A percentile compares a stretch with the other conserved stretches of the same genome.
These are phyloP conservation scores for Cynocephalus volans DNA, from an alignment of 2,113 vertebrate genomes.

Conservation along the genomic window DNA sequence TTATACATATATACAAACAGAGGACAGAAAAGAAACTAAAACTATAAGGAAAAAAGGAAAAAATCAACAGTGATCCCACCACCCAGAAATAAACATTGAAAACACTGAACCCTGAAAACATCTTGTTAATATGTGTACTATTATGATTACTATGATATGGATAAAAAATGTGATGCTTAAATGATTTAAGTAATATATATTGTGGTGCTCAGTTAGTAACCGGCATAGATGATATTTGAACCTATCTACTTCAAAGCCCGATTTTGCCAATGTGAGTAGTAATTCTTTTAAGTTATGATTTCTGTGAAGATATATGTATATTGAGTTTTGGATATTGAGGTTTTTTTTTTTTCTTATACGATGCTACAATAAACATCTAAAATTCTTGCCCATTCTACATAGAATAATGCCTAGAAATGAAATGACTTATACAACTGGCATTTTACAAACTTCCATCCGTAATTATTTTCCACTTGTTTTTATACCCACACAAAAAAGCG, in stretches of 20 bases:
- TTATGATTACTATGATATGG: background rate
- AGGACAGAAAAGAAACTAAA: background rate
- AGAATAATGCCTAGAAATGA: background rate
- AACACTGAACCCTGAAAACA: background rate
- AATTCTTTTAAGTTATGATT: background rate
- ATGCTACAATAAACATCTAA: background rate
- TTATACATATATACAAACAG: background rate
- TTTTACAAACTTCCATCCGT: background rate
- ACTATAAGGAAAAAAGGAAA: background rate
- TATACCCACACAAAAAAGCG: background rate
- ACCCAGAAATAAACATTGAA: constrained; percentile 25
- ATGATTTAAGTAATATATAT: background rate
- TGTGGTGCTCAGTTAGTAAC: background rate
- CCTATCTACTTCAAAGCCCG: background rate
- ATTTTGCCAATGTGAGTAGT: background rate
- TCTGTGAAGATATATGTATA: background rate
- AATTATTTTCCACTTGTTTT: background rate
- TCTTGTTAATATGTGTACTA: background rate
- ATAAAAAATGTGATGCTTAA: background rate
- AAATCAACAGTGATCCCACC: background rate
- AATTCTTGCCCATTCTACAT: background rate
- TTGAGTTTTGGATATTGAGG: background rate
- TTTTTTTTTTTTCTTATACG: background rate
- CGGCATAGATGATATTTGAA: background rate
- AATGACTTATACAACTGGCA: background rate